phyloP scores from a whole-genome alignment of 2,888 invertebrate species.

The Eudemis profundana region DNA sequence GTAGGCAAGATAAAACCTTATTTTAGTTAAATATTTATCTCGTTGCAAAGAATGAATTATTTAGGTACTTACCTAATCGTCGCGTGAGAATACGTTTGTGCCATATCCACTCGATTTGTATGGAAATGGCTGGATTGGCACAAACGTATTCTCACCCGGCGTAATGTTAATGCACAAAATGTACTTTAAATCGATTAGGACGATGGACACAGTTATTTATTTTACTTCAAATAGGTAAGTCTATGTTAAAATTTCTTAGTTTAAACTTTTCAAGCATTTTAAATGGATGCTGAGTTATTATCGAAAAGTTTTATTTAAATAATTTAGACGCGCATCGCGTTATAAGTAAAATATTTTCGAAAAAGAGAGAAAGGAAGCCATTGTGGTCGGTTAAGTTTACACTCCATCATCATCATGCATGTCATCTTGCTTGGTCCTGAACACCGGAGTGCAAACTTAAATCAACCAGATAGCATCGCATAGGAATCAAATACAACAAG shows the following conservation, averaged over 20 bases:
- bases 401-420: no score
- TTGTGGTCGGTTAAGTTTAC: background rate
- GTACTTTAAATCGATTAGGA: background rate
- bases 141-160: no score
- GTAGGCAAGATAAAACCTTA: background rate
- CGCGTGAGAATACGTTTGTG: no score
- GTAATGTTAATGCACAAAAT: no score
- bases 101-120: no score
- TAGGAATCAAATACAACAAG: background rate
- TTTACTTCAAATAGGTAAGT: background rate
- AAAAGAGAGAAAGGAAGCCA: slow-evolving; percentile 7
- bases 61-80: background rate
- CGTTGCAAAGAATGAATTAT: background rate
- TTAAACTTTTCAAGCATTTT: slow-evolving; percentile 14
- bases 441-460: background rate
- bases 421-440: background rate
- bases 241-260: slow-evolving; percentile 17
- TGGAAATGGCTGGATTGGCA: no score
- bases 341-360: slow-evolving; percentile 5
- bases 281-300: slow-evolving; percentile 2
- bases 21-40: background rate
- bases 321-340: slow-evolving; percentile 22
- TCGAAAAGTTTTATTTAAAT: slow-evolving; percentile 16
- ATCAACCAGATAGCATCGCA: no score
- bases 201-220: slow-evolving; percentile 3